Base-by-base conservation (phyloP, 64 coral and sea anemone genomes). In the Actinia tenebrosa region DNA sequence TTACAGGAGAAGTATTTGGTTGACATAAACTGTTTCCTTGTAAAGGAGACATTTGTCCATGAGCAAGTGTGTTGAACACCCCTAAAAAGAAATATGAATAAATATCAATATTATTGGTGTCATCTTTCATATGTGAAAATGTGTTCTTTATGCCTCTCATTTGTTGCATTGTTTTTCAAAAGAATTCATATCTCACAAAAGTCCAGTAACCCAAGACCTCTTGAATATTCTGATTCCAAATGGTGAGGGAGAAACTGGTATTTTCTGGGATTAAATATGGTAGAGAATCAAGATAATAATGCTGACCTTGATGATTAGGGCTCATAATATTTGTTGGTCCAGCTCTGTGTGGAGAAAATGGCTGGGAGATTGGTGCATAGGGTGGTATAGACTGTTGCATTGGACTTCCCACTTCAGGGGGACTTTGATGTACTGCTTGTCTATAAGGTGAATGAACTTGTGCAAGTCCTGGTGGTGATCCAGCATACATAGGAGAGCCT, bases 381-480 rank as follows among this genome's bases (percentile, higher is more conserved):
- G 43, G 19, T 45, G 79, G 20, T 16, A 81, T 20, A 81, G 56
- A 53, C 18, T 45, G 50, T 3, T 45, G 50, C 79, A 50, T 20
- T 53, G 83, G 85, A 64, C 88, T 90, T 26, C 75, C 68, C 80
- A 90, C 84, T 71, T 84, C 80, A 77, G 88, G 85, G 22, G 94
- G 91, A 79, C 91, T 97, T 63, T 87, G 90, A 25, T 95, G 94
- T 79, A 89, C 19, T 78, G 94, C 64, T 53, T 92, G 94, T 43
- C n/a, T 68, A 71, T 97, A 97, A 16, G 94, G 71, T 53, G 91
- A 86, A n/a, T 97, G 88, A 56, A 87, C 75, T 44, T 95, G 94
- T 30, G 88, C 42, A 54, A 86, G 64, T 46, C 77, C 87, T 56
- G 94, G 88, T 89, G 91, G 80, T 82, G 94, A 97, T 0, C 94